Percentiles rank a stretch among this genome's conserved stretches.
Conservation (phyloP, 2,113 vertebrate species). For the Brachyistius frenatus region DNA sequence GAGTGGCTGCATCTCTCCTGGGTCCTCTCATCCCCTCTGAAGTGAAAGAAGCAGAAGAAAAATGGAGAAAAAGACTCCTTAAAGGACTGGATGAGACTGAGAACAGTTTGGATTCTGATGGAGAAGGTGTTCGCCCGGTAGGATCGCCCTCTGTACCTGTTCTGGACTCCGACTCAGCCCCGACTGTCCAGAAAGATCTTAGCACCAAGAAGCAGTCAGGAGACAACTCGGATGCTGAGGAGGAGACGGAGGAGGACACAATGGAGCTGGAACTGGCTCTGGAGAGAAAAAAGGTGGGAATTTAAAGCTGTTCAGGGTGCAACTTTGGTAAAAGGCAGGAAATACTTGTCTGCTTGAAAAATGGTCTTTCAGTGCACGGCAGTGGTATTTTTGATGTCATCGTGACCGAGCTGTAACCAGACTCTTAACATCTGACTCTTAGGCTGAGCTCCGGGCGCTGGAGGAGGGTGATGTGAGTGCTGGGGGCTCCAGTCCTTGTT, state of each 20-base stretch:
- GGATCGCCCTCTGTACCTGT: slow-evolving; percentile 36
- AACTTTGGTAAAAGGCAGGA: not conserved
- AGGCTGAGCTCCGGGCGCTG: slow-evolving; percentile 97
- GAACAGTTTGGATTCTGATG: slow-evolving; percentile 80
- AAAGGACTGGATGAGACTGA: slow-evolving; percentile 87
- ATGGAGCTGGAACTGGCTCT: slow-evolving; percentile 94
- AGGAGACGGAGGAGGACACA: slow-evolving; percentile 93
- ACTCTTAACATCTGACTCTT: not conserved
- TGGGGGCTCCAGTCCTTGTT: slow-evolving; percentile 93
- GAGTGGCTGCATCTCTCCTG: slow-evolving; percentile 93
- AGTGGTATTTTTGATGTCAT: not conserved
- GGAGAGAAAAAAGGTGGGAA: slow-evolving; percentile 93
- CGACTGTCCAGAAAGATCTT: slow-evolving; percentile 83
- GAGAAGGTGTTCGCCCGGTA: slow-evolving; percentile 66
- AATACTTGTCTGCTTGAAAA: not conserved
- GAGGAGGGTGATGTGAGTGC: slow-evolving; percentile 94
- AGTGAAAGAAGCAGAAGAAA: slow-evolving; percentile 95
- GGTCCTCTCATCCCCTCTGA: slow-evolving; percentile 92
- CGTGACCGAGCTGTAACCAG: not conserved
- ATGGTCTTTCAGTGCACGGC: too few relatives aligned
- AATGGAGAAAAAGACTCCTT: slow-evolving; percentile 93
- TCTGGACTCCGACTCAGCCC: slow-evolving; percentile 74
- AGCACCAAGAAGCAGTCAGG: slow-evolving; percentile 86
- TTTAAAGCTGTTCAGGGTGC: too few relatives aligned
- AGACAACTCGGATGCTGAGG: slow-evolving; percentile 84